Evolutionary conservation across 2,888 invertebrate genomes (phyloP).

Genomic region (Bedellia somnulentella): DNA sequence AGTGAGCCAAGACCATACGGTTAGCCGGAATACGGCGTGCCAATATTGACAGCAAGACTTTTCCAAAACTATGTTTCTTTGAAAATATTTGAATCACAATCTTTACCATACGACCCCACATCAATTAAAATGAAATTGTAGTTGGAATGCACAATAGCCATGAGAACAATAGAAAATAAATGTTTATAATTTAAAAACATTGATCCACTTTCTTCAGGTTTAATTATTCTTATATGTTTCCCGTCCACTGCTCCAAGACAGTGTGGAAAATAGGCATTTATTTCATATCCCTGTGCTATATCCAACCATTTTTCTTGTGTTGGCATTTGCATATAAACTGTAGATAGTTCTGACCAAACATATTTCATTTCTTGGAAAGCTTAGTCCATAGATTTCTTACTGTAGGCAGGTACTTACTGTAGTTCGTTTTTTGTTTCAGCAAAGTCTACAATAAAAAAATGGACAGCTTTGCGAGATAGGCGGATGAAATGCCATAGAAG

Average conservation of each 20-base stretch:
- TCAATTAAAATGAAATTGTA: constrained; percentile 2
- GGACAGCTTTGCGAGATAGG: too few relatives aligned
- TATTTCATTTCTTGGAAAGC: too few relatives aligned
- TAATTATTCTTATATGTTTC: constrained; percentile 4
- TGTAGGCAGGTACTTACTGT: too few relatives aligned
- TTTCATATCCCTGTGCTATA: constrained; percentile 6
- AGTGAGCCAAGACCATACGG: too few relatives aligned
- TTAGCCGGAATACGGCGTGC: too few relatives aligned
- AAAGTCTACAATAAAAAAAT: too few relatives aligned
- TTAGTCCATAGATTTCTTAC: too few relatives aligned
- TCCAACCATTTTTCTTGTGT: constrained; percentile 6
- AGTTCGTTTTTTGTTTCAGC: too few relatives aligned
- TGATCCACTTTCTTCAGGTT: constrained; percentile 2
- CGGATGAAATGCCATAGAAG: too few relatives aligned
- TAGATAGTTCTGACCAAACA: constrained; percentile 11
- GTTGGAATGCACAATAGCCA: constrained; percentile 2
- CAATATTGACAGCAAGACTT: too few relatives aligned
- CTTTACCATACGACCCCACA: constrained; percentile 4
- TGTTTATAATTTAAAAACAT: constrained; percentile 4
- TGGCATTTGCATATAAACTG: constrained; percentile 8
- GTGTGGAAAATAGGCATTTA: constrained; percentile 6
- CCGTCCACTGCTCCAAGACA: constrained; percentile 6
- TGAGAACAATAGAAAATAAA: constrained; percentile 2
- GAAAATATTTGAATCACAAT: constrained; percentile 13
- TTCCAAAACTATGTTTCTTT: constrained; percentile 14